phyloP scores from a whole-genome alignment of 2,888 invertebrate species.

The Hedychridium roseum region DNA sequence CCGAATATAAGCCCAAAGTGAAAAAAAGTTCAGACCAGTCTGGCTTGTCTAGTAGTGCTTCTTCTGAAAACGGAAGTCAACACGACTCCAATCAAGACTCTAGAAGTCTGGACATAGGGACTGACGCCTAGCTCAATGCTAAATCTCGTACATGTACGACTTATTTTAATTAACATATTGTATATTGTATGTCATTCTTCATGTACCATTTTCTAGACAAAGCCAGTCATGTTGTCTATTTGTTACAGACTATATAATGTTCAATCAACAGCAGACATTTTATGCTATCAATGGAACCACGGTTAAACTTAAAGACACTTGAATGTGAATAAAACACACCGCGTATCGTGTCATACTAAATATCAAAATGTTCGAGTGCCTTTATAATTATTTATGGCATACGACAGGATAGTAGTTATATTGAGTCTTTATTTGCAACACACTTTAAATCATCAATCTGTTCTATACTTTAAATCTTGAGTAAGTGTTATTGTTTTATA shows the following conservation, averaged over 20 bases:
- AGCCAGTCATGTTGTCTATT: slow-evolving; percentile 35
- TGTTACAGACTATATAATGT: slow-evolving; percentile 32
- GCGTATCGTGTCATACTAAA: background rate
- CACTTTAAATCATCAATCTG: too few relatives aligned
- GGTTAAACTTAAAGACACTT: slow-evolving; percentile 14
- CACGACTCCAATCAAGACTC: slow-evolving; percentile 66
- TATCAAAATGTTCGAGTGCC: slow-evolving; percentile 43
- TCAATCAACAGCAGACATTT: slow-evolving; percentile 41
- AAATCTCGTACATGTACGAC: slow-evolving; percentile 42
- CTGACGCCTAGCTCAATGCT: slow-evolving; percentile 56
- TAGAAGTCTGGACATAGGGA: slow-evolving; percentile 63
- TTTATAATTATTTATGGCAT: slow-evolving; percentile 30
- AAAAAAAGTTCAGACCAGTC: slow-evolving; percentile 63
- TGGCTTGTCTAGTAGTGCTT: slow-evolving; percentile 63
- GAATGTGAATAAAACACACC: background rate
- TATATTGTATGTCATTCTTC: slow-evolving; percentile 43
- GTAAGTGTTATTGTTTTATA: too few relatives aligned
- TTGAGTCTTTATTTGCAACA: too few relatives aligned
- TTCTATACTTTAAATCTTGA: too few relatives aligned
- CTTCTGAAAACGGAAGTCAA: slow-evolving; percentile 65
- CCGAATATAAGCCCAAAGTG: slow-evolving; percentile 89
- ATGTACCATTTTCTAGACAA: slow-evolving; percentile 37
- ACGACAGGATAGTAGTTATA: too few relatives aligned
- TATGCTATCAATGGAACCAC: slow-evolving; percentile 45
- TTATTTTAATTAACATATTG: slow-evolving; percentile 51